Evolutionary conservation across 2,888 invertebrate genomes (phyloP).

Genomic region (Argyra leucocephala): DNA sequence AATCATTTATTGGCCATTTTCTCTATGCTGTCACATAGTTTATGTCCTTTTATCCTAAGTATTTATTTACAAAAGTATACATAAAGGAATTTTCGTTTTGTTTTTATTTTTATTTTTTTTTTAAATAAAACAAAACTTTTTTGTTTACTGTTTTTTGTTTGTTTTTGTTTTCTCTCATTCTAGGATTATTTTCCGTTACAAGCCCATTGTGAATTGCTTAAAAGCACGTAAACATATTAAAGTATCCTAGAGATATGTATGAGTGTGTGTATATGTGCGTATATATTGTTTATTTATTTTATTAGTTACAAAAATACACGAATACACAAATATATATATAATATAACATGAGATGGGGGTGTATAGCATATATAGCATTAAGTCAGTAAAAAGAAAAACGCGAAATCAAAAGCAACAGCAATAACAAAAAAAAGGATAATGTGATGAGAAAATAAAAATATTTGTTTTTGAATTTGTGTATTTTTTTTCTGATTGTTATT

Average conservation of each 20-base stretch:
- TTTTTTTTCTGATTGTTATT: background rate
- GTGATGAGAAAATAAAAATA: background rate
- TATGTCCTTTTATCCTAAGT: background rate
- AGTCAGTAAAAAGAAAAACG: background rate
- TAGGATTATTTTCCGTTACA: too few species aligned
- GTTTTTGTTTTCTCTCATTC: too few species aligned
- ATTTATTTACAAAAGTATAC: background rate
- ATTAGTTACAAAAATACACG: too few species aligned
- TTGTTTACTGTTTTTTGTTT: too few species aligned
- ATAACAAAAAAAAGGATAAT: background rate
- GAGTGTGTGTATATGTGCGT: too few species aligned
- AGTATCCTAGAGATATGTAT: background rate
- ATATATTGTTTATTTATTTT: too few species aligned
- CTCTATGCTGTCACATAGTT: background rate
- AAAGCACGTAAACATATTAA: background rate
- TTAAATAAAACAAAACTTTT: too few species aligned
- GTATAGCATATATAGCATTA: background rate
- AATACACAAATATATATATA: background rate
- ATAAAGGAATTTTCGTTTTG: too few species aligned
- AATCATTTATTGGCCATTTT: background rate
- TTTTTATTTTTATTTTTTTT: too few species aligned
- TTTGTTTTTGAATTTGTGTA: background rate
- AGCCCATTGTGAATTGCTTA: background rate
- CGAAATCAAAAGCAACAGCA: too few species aligned
- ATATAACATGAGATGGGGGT: background rate